Evolutionary conservation across 2,113 vertebrate genomes (phyloP).

Genomic region (Xenopus laevis): DNA sequence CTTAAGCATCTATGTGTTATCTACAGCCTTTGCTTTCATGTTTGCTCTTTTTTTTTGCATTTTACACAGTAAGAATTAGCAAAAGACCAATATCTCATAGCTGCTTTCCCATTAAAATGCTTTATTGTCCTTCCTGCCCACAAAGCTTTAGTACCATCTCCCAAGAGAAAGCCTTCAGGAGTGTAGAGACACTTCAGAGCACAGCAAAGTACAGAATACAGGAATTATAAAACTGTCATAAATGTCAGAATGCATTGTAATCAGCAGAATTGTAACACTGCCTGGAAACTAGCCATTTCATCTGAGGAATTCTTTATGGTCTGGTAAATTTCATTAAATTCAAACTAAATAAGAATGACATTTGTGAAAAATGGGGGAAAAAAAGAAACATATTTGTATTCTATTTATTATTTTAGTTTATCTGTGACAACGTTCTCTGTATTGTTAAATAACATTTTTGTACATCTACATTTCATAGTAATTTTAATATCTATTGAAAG

Average conservation of each 20-base stretch:
- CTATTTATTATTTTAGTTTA: too few relatives aligned
- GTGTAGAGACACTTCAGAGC: constrained; percentile 61
- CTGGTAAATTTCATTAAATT: constrained; percentile 66
- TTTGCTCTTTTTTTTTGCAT: neutral
- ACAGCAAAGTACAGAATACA: constrained; percentile 55
- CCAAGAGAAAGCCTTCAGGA: constrained; percentile 59
- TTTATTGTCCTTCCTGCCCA: constrained; percentile 58
- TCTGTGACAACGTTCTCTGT: too few relatives aligned
- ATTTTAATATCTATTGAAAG: constrained; percentile 25
- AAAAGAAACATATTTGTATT: constrained; percentile 25
- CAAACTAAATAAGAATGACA: constrained; percentile 62
- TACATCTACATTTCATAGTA: neutral
- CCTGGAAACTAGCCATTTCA: constrained; percentile 68
- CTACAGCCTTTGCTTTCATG: too few relatives aligned
- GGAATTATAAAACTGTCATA: constrained; percentile 71
- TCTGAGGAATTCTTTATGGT: constrained; percentile 64
- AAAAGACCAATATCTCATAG: constrained; percentile 31
- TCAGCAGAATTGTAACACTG: constrained; percentile 59
- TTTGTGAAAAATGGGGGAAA: constrained; percentile 54
- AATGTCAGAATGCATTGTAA: constrained; percentile 69
- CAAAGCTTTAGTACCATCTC: constrained; percentile 60
- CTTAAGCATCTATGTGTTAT: too few relatives aligned
- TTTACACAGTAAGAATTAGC: constrained; percentile 13
- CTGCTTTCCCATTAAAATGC: constrained; percentile 49
- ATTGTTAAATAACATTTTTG: constrained; percentile 35